These are phyloP conservation scores for Myotis pilosus DNA, from an alignment of 2,797 vertebrate genomes.

Conservation along the genomic window DNA sequence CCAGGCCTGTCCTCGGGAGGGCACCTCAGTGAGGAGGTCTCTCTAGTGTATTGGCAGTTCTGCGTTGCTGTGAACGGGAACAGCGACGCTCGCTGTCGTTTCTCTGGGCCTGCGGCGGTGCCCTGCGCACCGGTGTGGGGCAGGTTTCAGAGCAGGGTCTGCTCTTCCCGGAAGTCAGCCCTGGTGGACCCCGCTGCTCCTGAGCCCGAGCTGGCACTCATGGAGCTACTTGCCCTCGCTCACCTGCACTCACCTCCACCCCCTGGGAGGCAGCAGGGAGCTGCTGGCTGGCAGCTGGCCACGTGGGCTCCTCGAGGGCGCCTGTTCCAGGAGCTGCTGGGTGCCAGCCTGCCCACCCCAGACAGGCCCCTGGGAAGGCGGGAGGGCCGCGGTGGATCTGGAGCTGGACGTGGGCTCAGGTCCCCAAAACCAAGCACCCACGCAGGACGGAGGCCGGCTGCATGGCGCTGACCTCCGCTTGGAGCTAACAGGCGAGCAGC, in stretches of 20 bases:
- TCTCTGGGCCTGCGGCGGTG: not conserved
- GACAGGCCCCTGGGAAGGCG: not conserved
- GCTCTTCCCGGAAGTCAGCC: not conserved
- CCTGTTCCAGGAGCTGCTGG: not conserved
- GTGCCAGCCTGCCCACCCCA: not conserved
- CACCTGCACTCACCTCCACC: not conserved
- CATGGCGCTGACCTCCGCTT: slow-evolving; percentile 82
- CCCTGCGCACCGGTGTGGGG: not conserved
- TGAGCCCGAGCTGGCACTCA: accelerated
- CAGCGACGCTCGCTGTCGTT: not conserved
- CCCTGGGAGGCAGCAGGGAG: not conserved
- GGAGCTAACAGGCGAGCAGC: slow-evolving; percentile 78
- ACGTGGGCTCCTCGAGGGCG: not conserved
- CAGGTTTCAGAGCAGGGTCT: not conserved
- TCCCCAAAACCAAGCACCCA: not conserved
- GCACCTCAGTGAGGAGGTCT: not conserved
- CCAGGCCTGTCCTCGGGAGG: not conserved
- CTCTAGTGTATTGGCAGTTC: not conserved
- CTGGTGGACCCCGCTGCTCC: not conserved
- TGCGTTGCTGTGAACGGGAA: not conserved
- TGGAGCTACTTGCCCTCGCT: not conserved
- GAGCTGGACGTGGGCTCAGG: not conserved
- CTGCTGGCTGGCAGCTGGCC: not conserved
- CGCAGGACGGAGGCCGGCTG: slow-evolving; percentile 77
- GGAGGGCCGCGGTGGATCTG: not conserved